Conservation (phyloP, 1,140 invertebrate genomes). For the Monochamus saltuarius region DNA sequence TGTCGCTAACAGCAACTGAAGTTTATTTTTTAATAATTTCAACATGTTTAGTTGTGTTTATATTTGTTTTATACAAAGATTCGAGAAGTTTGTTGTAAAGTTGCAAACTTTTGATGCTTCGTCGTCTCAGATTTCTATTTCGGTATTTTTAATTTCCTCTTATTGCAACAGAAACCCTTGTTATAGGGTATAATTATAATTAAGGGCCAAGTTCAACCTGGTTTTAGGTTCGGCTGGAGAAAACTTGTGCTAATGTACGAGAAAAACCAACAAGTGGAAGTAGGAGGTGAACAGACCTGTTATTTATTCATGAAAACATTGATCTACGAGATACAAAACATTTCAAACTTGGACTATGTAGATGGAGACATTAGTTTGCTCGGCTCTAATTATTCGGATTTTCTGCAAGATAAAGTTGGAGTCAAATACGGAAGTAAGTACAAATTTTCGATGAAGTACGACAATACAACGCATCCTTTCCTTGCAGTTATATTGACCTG, state of each 20-base stretch:
- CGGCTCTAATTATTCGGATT: conserved; percentile 49
- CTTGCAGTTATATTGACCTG: conserved; percentile 94
- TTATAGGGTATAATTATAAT: too few relatives aligned
- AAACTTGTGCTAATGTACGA: conserved; percentile 73
- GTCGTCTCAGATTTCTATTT: not conserved
- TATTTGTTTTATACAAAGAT: too few relatives aligned
- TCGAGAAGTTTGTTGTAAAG: too few relatives aligned
- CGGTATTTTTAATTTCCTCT: too few relatives aligned
- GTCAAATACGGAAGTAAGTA: conserved; percentile 55
- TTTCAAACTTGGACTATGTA: conserved; percentile 53
- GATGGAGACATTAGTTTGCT: conserved; percentile 58
- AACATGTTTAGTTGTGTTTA: too few relatives aligned
- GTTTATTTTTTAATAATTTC: too few relatives aligned
- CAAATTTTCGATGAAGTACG: not conserved
- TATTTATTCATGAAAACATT: conserved; percentile 70
- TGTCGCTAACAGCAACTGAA: too few relatives aligned
- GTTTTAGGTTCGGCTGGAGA: conserved; percentile 66
- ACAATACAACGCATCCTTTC: conserved; percentile 48
- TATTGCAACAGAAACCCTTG: too few relatives aligned
- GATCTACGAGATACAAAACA: conserved; percentile 61
- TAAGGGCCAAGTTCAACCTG: not conserved
- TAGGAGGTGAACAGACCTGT: conserved; percentile 67
- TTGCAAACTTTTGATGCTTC: not conserved
- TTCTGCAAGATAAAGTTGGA: conserved; percentile 54
- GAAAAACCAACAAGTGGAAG: conserved; percentile 62